These are phyloP conservation scores for Ectropis grisescens DNA, from an alignment of 1,140 invertebrate genomes.

Conservation along the genomic window DNA sequence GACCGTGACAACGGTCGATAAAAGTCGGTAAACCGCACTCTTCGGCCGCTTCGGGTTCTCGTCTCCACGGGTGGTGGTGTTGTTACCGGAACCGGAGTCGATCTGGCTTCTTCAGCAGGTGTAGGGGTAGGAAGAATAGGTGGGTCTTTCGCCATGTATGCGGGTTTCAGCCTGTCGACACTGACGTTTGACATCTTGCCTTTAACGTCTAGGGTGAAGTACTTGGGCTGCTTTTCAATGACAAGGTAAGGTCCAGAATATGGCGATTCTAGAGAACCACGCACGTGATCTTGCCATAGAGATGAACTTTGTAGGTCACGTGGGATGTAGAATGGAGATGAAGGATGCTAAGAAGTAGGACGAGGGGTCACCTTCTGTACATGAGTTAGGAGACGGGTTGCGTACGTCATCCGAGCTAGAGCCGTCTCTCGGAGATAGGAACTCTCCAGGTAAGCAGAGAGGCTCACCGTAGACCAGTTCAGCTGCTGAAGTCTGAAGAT, in stretches of 20 bases:
- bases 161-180: conserved; percentile 49
- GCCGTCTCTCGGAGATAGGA: conserved; percentile 13
- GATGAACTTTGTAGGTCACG: conserved; percentile 19
- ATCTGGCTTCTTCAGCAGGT: conserved; percentile 11
- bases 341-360: conserved; percentile 18
- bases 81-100: not conserved
- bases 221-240: conserved; percentile 22
- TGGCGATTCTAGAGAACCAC: conserved; percentile 32
- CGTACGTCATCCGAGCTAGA: conserved; percentile 11
- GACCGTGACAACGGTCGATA: conserved; percentile 10
- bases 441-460: conserved; percentile 21
- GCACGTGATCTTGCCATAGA: conserved; percentile 30
- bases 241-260: conserved; percentile 47
- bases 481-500: conserved; percentile 17
- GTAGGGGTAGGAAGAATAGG: conserved; percentile 13
- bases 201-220: conserved; percentile 23
- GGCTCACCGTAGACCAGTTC: conserved; percentile 23
- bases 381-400: conserved; percentile 11
- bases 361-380: conserved; percentile 15
- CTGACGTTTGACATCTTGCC: conserved; percentile 24
- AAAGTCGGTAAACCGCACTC: conserved; percentile 8
- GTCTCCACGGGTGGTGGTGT: not conserved
- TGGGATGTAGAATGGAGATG: conserved; percentile 19
- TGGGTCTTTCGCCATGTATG: conserved; percentile 10
- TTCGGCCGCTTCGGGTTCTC: conserved; percentile 10